phyloP scores from a whole-genome alignment of 92 coral and sea anemone species.

The Heteractis magnifica region DNA sequence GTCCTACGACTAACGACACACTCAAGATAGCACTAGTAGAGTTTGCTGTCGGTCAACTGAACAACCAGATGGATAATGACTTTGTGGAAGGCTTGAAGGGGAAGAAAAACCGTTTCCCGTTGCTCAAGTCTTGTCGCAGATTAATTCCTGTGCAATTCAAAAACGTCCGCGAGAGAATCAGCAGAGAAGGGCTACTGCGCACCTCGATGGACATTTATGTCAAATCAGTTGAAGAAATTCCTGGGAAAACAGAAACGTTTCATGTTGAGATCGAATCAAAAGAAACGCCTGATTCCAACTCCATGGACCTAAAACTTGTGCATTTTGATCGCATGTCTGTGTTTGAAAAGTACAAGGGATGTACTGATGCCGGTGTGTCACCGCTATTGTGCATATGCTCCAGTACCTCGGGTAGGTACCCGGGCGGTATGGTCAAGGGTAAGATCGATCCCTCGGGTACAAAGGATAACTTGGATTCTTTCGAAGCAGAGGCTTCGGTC shows the following conservation, averaged over 20 bases:
- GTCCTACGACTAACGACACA: conserved; percentile 47
- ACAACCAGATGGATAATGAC: conserved; percentile 37
- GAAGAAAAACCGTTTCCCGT: background rate
- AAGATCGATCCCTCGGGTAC: background rate
- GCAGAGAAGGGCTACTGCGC: conserved; percentile 44
- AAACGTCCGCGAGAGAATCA: conserved; percentile 59
- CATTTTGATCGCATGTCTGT: conserved; percentile 61
- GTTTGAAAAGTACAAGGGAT: conserved; percentile 58
- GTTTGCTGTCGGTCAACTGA: conserved; percentile 65
- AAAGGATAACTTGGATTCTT: background rate
- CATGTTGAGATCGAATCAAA: conserved; percentile 57
- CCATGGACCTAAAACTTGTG: conserved; percentile 53
- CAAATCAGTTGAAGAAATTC: conserved; percentile 53
- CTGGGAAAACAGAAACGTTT: conserved; percentile 55
- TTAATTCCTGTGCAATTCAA: conserved; percentile 41
- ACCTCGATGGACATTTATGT: conserved; percentile 60
- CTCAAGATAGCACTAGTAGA: conserved; percentile 54
- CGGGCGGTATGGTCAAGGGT: background rate
- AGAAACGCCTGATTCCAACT: conserved; percentile 22
- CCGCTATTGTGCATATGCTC: conserved; percentile 68
- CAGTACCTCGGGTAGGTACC: background rate
- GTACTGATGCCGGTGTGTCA: conserved; percentile 57
- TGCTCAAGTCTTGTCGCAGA: conserved; percentile 52
- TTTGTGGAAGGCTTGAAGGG: background rate
- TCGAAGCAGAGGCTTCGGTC: conserved; percentile 6